phyloP scores from a whole-genome alignment of 2,797 vertebrate genomes.

The Malurus splendens region DNA sequence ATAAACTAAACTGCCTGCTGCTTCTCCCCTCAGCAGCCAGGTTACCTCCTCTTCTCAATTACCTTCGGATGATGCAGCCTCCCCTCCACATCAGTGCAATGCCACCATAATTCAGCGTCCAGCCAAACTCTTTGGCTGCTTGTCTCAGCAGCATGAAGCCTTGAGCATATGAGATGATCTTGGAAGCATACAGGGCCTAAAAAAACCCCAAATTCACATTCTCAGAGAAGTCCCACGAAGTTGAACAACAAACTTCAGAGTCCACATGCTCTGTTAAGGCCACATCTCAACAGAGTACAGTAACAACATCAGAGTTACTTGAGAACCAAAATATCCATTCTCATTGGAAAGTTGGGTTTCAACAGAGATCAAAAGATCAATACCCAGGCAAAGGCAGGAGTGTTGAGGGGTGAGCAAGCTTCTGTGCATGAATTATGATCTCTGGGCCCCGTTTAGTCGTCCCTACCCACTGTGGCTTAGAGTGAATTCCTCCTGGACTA shows the following conservation, averaged over 20 bases:
- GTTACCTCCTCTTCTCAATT: not conserved
- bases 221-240: not conserved
- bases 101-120: conserved; percentile 93
- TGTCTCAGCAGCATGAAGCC: conserved; percentile 96
- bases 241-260: not conserved
- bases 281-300: not conserved
- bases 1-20: not conserved
- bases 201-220: not conserved
- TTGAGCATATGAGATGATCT: conserved; percentile 97
- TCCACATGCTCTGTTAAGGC: not conserved
- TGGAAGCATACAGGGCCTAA: conserved; percentile 94
- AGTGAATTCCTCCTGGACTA: not conserved
- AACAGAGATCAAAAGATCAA: not conserved
- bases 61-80: conserved; percentile 98
- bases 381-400: not conserved
- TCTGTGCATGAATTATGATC: not conserved
- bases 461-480: not conserved
- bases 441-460: not conserved
- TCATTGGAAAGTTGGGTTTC: not conserved
- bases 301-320: not conserved
- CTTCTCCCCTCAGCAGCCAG: not conserved
- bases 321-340: not conserved
- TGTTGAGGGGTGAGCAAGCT: not conserved
- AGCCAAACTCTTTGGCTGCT: conserved; percentile 89
- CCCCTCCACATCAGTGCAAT: conserved; percentile 98